A percentile compares a stretch with the other conserved stretches of the same genome.
Evolutionary conservation across 1,140 invertebrate genomes (phyloP).

Genomic region (Drosophila suzukii): DNA sequence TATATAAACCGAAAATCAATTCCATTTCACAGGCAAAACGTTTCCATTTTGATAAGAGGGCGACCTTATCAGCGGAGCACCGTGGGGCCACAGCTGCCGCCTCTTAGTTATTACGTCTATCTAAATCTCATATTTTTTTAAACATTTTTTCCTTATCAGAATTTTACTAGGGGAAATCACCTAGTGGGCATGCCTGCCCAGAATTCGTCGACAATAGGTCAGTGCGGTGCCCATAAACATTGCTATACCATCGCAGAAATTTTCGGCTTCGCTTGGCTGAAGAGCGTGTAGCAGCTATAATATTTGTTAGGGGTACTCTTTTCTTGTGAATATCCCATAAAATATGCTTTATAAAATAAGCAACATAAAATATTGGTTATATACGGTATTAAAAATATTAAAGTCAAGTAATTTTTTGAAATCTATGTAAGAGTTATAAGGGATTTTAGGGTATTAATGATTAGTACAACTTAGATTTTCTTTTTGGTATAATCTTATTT

Average conservation of each 20-base stretch:
- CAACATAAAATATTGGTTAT: too few species aligned
- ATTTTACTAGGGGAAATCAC: slow-evolving; percentile 13
- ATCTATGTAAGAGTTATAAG: too few species aligned
- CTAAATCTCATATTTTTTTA: slow-evolving; percentile 1
- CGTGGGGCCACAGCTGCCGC: slow-evolving; percentile 19
- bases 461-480: too few species aligned
- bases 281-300: slow-evolving; percentile 5
- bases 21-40: slow-evolving; percentile 34
- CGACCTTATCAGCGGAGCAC: slow-evolving; percentile 9
- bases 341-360: neutral
- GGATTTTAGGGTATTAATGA: too few species aligned
- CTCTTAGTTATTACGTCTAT: slow-evolving; percentile 1
- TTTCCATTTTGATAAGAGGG: slow-evolving; percentile 67
- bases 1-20: slow-evolving; percentile 47
- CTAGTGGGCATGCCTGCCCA: slow-evolving; percentile 8
- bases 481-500: too few species aligned
- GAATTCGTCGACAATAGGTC: slow-evolving; percentile 17
- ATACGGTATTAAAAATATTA: too few species aligned
- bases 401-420: too few species aligned
- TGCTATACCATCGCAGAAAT: neutral
- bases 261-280: slow-evolving; percentile 18
- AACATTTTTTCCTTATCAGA: slow-evolving; percentile 3
- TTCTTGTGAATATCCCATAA: neutral
- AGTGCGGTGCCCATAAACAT: slow-evolving; percentile 4
- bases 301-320: slow-evolving; percentile 9